Base-by-base conservation (phyloP, 2,888 invertebrate species). In the Erebia epiphron region DNA sequence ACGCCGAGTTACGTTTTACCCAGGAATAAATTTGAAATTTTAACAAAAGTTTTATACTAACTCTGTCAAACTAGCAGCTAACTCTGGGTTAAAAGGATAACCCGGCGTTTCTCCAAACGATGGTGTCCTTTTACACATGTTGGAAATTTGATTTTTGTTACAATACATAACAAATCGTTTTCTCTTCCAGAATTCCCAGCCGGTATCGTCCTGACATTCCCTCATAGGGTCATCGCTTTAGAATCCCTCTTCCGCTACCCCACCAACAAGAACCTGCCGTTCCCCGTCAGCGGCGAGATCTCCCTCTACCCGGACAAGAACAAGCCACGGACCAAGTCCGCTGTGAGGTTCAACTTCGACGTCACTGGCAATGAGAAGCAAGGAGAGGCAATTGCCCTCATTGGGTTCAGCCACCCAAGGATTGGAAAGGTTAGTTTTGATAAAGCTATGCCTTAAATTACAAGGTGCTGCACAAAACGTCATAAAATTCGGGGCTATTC, bases 241-340 rank as follows among this genome's bases (percentile, higher is more conserved):
- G 96, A 97, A 80, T 90, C 94, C 0, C 81, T 86, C 0, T 89
- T 94, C n/a, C 81, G 87, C 9, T 86, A 91, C 76, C 94, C 95
- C 0, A 83, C 86, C 0, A 81, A 86, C 79, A 86, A 89, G 69
- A 80, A 82, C 0, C 67, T 94, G 35, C 94, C 94, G 0, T 96
- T 96, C 76, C 94, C 95, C 43, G 92, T 95, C 76, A 94, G 95
- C 68, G 94, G 95, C 11, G 96, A 96, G 67, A 79, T 95, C 7
- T 90, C 92, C 10, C 88, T 97, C 56, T 96, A 96, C 83, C 86
- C 96, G 67, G 96, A 97, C 88, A 96, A 96, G 83, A 95, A 94
- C 79, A 95, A 95, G 75, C 96, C 96, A 0, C 94, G 95, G n/a
- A 95, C 96, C 76, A 96, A 95, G 81, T 94, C 96, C 0, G 92